Evolutionary conservation across 2,797 vertebrate genomes (phyloP).

Genomic region (Holocentrus rufus): DNA sequence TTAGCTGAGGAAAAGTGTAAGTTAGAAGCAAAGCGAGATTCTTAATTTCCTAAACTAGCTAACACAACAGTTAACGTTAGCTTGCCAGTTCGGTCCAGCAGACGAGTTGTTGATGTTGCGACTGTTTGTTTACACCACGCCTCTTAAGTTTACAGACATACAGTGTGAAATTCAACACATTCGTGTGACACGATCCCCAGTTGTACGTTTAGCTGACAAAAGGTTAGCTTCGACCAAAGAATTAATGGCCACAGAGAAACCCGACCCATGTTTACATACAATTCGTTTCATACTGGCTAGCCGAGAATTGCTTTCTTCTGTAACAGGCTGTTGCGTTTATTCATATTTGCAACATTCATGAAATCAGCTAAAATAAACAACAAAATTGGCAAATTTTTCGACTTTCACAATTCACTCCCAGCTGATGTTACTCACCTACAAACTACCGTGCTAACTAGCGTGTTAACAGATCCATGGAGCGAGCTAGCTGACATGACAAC

Average conservation of each 20-base stretch:
- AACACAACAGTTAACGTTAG: constrained; percentile 4
- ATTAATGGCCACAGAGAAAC: neutral
- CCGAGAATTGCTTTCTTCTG: neutral
- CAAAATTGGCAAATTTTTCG: neutral
- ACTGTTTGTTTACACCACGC: constrained; percentile 69
- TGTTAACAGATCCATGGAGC: constrained; percentile 11
- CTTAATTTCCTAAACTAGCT: too few species aligned
- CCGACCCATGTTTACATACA: constrained; percentile 3
- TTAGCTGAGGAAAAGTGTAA: too few species aligned
- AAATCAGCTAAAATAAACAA: neutral
- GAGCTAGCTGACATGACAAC: constrained; percentile 46
- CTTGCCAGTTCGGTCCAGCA: neutral
- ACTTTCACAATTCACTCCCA: neutral
- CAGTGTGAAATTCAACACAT: constrained; percentile 62
- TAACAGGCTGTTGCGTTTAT: constrained; percentile 1
- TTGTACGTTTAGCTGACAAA: neutral
- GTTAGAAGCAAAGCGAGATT: too few species aligned
- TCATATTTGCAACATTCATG: too few species aligned
- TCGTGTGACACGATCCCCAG: constrained; percentile 16
- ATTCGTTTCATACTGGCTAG: constrained; percentile 2
- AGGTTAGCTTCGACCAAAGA: neutral
- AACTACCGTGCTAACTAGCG: neutral
- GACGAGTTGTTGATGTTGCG: constrained; percentile 3
- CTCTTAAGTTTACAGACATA: constrained; percentile 73
- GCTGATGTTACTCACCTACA: neutral